Evolutionary conservation across 2,888 invertebrate species (phyloP), one percentile per base, ranked within the genome.

Genomic region (Xiphydria camelus): DNA sequence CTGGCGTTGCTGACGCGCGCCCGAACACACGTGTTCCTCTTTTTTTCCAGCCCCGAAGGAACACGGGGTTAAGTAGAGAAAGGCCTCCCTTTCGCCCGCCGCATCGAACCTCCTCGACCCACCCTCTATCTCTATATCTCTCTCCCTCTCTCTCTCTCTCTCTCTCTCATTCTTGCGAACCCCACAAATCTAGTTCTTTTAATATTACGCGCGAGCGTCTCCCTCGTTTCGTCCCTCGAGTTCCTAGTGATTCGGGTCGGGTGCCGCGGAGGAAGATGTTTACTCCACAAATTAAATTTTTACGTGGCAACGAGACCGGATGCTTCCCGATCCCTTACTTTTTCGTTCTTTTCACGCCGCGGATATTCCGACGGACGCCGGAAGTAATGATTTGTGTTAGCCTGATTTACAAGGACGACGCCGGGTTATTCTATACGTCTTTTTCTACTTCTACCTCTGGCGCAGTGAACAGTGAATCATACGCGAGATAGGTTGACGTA

Each of bases 41-140:
- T 21, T 2, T 41, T 22, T 10, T 37, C 9, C n/a, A n/a, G 23
- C 15, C 19, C 21, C 37, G 10, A 21, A 37, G 21, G 10, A 37
- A 20, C 37, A 12, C 37, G 21, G 21, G 37, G 37, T 37, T 37
- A 37, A 37, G 20, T 37, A 37, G 37, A 37, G 37, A 18, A 21
- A 14, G 21, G 21, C 10, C 22, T 14, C 9, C 23, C n/a, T 37
- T 37, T 29, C 9, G 7, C 26, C 14, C 14, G 4, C 26, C 26
- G 26, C 7, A n/a, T n/a, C n/a, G n/a, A n/a, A n/a, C n/a, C 29
- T 29, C 29, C 14, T 29, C 12, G 29, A n/a, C n/a, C 4, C 29
- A 10, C 29, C 29, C 29, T 29, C 29, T 29, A 12, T 12, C 29
- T 29, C 29, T 29, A 4, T 3, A 7, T 26, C 36, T 4, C 29